phyloP scores from a whole-genome alignment of 2,888 invertebrate genomes.

The Sclerodermus sp. region DNA sequence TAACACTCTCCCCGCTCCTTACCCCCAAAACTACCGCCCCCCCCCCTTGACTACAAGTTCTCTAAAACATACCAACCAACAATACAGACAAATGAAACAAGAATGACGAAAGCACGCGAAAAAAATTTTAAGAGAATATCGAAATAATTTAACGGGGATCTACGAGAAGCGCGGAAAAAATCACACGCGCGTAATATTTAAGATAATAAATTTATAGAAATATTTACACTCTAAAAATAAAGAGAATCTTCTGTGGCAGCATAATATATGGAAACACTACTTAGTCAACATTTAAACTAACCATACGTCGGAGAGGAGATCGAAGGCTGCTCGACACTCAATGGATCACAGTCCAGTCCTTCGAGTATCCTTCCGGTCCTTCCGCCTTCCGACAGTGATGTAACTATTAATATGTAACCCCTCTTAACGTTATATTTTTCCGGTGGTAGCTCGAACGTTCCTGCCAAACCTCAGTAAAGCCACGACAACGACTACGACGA shows the following conservation, averaged over 20 bases:
- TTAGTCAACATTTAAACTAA: slow-evolving; percentile 52
- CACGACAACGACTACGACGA: too few relatives aligned
- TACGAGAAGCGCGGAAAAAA: slow-evolving; percentile 26
- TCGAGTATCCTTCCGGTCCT: slow-evolving; percentile 23
- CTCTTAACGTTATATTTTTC: slow-evolving; percentile 55
- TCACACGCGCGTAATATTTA: slow-evolving; percentile 47
- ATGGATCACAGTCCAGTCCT: background rate
- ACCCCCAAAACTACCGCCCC: too few relatives aligned
- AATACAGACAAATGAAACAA: slow-evolving; percentile 16
- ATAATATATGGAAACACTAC: slow-evolving; percentile 38
- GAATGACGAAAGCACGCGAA: slow-evolving; percentile 1
- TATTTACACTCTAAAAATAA: slow-evolving; percentile 44
- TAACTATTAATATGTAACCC: slow-evolving; percentile 55
- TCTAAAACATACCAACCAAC: slow-evolving; percentile 27
- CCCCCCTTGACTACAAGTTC: slow-evolving; percentile 57
- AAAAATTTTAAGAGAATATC: slow-evolving; percentile 1
- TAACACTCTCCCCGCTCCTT: background rate
- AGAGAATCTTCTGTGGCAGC: slow-evolving; percentile 48
- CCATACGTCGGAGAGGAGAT: slow-evolving; percentile 42
- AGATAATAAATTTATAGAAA: slow-evolving; percentile 52
- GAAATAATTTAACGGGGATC: slow-evolving; percentile 20
- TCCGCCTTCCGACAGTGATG: slow-evolving; percentile 50
- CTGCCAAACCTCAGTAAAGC: slow-evolving; percentile 5
- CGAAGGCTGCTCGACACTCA: slow-evolving; percentile 25
- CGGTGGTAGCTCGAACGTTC: slow-evolving; percentile 42